Evolutionary conservation across 2,888 invertebrate species (phyloP), one percentile per base, ranked within the genome.

Genomic region (Diplolepis rosae): DNA sequence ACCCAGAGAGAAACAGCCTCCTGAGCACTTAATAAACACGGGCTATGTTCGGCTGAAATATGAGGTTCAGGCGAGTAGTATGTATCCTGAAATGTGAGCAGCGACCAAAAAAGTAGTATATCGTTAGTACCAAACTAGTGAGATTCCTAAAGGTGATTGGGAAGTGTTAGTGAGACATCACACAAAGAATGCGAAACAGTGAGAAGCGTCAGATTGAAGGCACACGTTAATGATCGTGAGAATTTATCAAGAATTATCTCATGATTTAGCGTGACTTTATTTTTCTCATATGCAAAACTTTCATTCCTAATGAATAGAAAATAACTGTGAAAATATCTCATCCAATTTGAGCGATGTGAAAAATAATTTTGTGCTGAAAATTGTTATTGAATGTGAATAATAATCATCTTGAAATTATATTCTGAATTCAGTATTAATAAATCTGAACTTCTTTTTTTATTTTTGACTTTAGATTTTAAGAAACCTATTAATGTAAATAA

Each of bases 1-100:
- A 95, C 95, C 95, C 95, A 96, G 90, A 96, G 94, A 91, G 95
- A 95, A 92, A 96, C 94, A 92, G 96, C 96, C 93, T 96, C 95
- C 93, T 95, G 94, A 92, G 95, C 95, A 91, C 95, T 95, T 91
- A 96, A 93, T 92, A 95, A 94, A 92, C 93, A 93, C 92, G 94
- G 93, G 84, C 86, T 85, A 85, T 83, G 82, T 83, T 83, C 84
- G 79, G 87, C 86, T 84, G 87, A 85, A 85, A 85, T 84, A 82
- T 82, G 83, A 83, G 84, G 90, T 90, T 92, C 91, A 90, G 89
- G 91, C 90, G 92, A 91, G 91, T 92, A 93, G 90, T 92, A 92
- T 90, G 92, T 90, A 90, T 93, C 93, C 93, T 94, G 92, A 83
- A 91, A 93, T 80, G 83, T 80, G 81, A 85, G 86, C 85, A 79